A percentile compares a stretch with the other conserved stretches of the same genome.
These are phyloP conservation scores for Paedocypris micromegethes DNA, from an alignment of 2,797 vertebrate species.

Conservation along the genomic window DNA sequence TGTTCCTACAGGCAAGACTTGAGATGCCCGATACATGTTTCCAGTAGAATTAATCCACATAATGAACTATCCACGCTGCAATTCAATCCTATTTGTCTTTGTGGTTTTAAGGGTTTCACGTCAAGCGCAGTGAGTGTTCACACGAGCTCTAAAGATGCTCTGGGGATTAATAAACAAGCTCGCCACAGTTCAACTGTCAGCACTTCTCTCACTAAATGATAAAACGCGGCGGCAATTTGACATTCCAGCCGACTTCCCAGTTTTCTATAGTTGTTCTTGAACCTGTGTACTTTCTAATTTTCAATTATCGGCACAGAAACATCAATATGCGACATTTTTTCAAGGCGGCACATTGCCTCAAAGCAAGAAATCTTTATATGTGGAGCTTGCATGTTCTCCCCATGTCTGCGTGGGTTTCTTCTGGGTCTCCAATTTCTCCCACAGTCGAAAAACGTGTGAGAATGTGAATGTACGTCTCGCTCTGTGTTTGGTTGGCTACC, in stretches of 20 bases:
- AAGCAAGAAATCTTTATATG: too few relatives aligned
- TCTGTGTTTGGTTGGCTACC: too few relatives aligned
- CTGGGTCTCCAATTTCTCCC: too few relatives aligned
- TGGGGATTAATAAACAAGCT: conserved; percentile 13
- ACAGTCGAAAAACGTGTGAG: too few relatives aligned
- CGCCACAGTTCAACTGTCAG: conserved; percentile 19
- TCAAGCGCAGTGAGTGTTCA: neutral
- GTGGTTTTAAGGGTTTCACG: neutral
- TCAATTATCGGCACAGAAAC: conserved; percentile 5
- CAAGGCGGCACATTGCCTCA: too few relatives aligned
- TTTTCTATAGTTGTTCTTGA: conserved; percentile 10
- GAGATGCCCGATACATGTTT: neutral
- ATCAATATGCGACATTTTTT: neutral
- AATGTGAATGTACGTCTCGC: too few relatives aligned
- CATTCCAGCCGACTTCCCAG: conserved; percentile 7
- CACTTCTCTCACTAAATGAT: conserved; percentile 18
- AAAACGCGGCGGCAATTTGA: conserved; percentile 25
- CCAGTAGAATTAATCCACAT: neutral
- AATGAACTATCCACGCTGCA: neutral
- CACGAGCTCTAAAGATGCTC: conserved; percentile 5
- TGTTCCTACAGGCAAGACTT: too few relatives aligned
- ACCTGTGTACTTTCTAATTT: neutral
- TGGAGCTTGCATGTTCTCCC: too few relatives aligned
- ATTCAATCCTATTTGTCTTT: conserved; percentile 3
- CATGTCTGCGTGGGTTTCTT: too few relatives aligned